Percentiles rank a stretch among this genome's conserved stretches.
Evolutionary conservation across 2,797 vertebrate species (phyloP).

Genomic region (Scolopax bukidnonensis): DNA sequence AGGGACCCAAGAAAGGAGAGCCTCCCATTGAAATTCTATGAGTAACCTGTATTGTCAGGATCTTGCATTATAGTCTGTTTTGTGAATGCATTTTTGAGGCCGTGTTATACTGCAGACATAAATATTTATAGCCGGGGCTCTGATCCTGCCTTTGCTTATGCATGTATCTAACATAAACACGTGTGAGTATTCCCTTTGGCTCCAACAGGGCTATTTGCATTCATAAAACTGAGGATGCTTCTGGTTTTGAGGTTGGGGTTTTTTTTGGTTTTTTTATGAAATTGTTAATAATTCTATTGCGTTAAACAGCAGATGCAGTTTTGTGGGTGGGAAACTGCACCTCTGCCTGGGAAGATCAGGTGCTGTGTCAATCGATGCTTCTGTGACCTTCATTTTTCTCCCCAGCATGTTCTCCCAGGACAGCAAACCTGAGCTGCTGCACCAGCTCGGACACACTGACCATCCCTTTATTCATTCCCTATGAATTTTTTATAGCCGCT

Average conservation of each 20-base stretch:
- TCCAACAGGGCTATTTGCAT: conserved; percentile 25
- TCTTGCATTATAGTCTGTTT: conserved; percentile 36
- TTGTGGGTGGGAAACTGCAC: background rate
- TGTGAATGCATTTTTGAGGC: conserved; percentile 50
- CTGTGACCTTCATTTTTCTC: conserved; percentile 29
- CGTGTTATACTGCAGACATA: conserved; percentile 13
- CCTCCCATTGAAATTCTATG: conserved; percentile 9
- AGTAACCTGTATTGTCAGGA: background rate
- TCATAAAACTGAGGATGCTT: conserved; percentile 33
- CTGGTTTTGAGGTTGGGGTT: background rate
- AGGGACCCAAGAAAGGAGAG: background rate
- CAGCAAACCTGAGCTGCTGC: background rate
- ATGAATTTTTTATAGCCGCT: conserved; percentile 50
- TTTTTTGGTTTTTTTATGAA: background rate
- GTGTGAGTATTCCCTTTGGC: conserved; percentile 45
- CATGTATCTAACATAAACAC: conserved; percentile 54
- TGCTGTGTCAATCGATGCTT: background rate
- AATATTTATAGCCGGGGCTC: conserved; percentile 60
- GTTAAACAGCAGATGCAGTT: background rate
- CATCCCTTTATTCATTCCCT: background rate
- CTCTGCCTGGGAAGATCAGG: background rate
- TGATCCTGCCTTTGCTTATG: conserved; percentile 62
- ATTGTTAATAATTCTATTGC: background rate
- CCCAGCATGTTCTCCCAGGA: background rate
- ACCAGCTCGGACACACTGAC: conserved; percentile 16